Base-by-base conservation (phyloP, 2,888 invertebrate species). In the Hanleya hanleyi region DNA sequence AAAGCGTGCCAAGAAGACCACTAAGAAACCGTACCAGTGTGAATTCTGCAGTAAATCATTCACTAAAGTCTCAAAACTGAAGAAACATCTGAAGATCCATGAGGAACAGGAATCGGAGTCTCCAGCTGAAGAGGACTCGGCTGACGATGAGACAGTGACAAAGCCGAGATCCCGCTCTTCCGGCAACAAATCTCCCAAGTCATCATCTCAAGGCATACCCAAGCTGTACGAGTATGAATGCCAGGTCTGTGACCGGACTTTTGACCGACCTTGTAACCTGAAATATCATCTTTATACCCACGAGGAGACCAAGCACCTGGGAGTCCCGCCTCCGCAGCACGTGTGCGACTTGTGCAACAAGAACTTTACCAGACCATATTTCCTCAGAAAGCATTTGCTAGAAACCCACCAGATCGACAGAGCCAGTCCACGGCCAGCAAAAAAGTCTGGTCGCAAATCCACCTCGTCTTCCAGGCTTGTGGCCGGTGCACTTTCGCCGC, bases 241-340 rank as follows among this genome's bases (percentile, higher is more conserved):
- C 32, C 57, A 57, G 26, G 57, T 57, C 2, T 57, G 57, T 57
- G 57, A 57, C 57, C 57, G 57, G 57, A 57, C 57, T 22, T 57
- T 57, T 57, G 57, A 57, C 29, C 57, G 57, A 22, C 57, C 57
- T 3, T 57, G 57, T 32, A 57, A 57, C 57, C 57, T 57, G 26
- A 57, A 57, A 29, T 57, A 57, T 57, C 57, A 57, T 9, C 57
- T 57, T 22, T 57, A 57, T 32, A 22, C 57, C 15, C 57, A 57
- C 9, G 57, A 57, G 29, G 57, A 57, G 26, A 57, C 57, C 57
- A 57, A 57, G 57, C 57, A 57, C 57, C 32, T 57, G 5, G 57
- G 57, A 15, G 26, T 57, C 22, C 57, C 57, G 7, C 57, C 57
- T 4, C 57, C 57, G 1, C 29, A 29, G 12, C 57, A 57, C 32